Evolutionary conservation across 2,888 invertebrate species (phyloP).

Genomic region (Hipparchia semele): DNA sequence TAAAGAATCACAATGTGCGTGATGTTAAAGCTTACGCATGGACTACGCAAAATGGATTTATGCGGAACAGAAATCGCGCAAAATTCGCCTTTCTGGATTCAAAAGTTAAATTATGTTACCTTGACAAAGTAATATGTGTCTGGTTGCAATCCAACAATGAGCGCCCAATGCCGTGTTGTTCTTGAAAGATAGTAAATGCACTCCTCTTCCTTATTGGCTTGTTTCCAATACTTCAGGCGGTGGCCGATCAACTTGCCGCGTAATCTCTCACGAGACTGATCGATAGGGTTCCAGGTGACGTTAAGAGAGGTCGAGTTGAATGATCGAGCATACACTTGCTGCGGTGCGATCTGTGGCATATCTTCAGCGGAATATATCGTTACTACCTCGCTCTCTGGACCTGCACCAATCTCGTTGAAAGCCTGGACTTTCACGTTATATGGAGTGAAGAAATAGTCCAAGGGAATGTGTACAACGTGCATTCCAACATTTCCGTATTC

Average conservation of each 20-base stretch:
- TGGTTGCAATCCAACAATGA: slow-evolving; percentile 96
- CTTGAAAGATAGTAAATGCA: slow-evolving; percentile 93
- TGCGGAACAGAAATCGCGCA: neutral
- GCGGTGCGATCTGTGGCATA: slow-evolving; percentile 96
- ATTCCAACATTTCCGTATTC: slow-evolving; percentile 89
- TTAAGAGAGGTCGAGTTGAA: slow-evolving; percentile 97
- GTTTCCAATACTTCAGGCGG: slow-evolving; percentile 96
- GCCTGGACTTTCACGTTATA: slow-evolving; percentile 95
- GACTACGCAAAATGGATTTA: too few species aligned
- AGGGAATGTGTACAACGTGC: slow-evolving; percentile 89
- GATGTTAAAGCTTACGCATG: too few species aligned
- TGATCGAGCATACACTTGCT: slow-evolving; percentile 88
- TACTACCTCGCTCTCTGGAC: slow-evolving; percentile 90
- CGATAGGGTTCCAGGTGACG: slow-evolving; percentile 95
- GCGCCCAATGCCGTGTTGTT: slow-evolving; percentile 91
- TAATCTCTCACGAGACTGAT: slow-evolving; percentile 91
- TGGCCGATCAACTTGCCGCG: slow-evolving; percentile 96
- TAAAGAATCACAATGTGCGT: neutral
- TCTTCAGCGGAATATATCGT: slow-evolving; percentile 94
- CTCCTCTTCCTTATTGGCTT: slow-evolving; percentile 88
- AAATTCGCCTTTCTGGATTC: neutral
- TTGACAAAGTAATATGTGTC: slow-evolving; percentile 97
- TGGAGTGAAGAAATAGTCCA: slow-evolving; percentile 90
- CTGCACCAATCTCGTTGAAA: slow-evolving; percentile 90
- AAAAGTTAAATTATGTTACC: slow-evolving; percentile 58